Base-by-base conservation (phyloP, 2,113 vertebrate species). In the Sakesphorus luctuosus region DNA sequence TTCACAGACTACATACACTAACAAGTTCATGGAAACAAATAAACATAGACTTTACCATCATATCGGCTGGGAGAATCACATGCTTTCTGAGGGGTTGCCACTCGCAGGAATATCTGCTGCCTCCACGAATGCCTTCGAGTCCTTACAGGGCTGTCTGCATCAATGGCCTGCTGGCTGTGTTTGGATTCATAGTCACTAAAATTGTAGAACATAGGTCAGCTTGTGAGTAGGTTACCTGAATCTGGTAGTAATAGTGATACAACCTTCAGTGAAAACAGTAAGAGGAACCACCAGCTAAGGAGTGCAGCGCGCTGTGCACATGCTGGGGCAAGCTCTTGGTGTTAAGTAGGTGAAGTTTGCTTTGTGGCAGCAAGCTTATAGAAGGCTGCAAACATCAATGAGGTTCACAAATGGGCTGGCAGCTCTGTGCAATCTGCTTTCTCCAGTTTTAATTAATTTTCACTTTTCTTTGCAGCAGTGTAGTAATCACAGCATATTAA, bases 31-130 rank as follows among this genome's bases (percentile, higher is more conserved):
- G 11, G 31, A 25, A 58, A 28, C 69, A 82, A 71, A 44, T 16
- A 71, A 78, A 15, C 10, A 4, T 31, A 28, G 80, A 29, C 46
- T 76, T 96, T 97, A 98, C 98, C 98, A 79, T 98, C 98, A 2
- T 98, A 99, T 98, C 99, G 62, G 87, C 93, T 62, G 7, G 98
- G 97, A 69, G 98, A 95, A 23, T 99, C 99, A 2, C 98, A 97
- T 0, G 97, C 97, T 95, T 99, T 99, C 97, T 99, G 99, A 6
- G 99, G 99, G 3, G 99, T 99, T 17, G 99, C 99, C n/a, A 99
- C 99, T 19, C 99, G 98, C 10, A 99, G 98, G 96, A 99, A 99
- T 94, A 99, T 99, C 98, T 99, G 99, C 87, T 99, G 99, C 93
- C 99, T 98, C 99, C 99, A 99, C 0, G 99, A 99, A 93, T 99